Conservation (phyloP, 2,888 invertebrate species). For the Caenorhabditis imperialis region DNA sequence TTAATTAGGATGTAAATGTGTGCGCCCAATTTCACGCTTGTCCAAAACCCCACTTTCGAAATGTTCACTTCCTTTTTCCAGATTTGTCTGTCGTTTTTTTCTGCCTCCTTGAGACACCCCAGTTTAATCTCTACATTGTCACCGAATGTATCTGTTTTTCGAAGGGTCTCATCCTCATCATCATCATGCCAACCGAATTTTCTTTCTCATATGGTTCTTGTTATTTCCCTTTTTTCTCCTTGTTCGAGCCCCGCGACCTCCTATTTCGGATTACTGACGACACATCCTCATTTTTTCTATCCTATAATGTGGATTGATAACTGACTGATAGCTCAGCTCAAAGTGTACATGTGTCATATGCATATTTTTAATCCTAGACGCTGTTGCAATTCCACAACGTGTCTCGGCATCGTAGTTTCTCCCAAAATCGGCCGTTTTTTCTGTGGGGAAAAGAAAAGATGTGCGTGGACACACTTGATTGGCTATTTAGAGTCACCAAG, state of each 20-base stretch:
- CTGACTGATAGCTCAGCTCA: too few species aligned
- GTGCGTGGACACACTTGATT: conserved; percentile 20
- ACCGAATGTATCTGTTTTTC: conserved; percentile 24
- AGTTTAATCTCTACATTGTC: conserved; percentile 11
- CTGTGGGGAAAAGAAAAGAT: too few species aligned
- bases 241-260: conserved; percentile 14
- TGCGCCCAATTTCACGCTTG: background rate
- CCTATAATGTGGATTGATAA: too few species aligned
- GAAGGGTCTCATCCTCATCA: conserved; percentile 29
- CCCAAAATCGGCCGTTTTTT: too few species aligned
- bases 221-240: conserved; percentile 6
- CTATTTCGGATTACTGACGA: conserved; percentile 47
- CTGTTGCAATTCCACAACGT: too few species aligned
- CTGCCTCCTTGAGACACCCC: conserved; percentile 4
- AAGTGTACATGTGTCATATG: too few species aligned
- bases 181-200: conserved; percentile 25
- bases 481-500: conserved; percentile 13
- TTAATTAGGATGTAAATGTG: conserved; percentile 17
- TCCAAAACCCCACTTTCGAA: background rate
- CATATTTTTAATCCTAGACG: too few species aligned
- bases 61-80: conserved; percentile 2
- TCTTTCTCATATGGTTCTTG: conserved; percentile 7
- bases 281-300: conserved; percentile 22
- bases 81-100: background rate
- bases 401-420: too few species aligned